Percentiles rank a stretch among this genome's conserved stretches.
These are phyloP conservation scores for Oxygymnocypris stewartii DNA, from an alignment of 2,113 vertebrate genomes.

Conservation along the genomic window DNA sequence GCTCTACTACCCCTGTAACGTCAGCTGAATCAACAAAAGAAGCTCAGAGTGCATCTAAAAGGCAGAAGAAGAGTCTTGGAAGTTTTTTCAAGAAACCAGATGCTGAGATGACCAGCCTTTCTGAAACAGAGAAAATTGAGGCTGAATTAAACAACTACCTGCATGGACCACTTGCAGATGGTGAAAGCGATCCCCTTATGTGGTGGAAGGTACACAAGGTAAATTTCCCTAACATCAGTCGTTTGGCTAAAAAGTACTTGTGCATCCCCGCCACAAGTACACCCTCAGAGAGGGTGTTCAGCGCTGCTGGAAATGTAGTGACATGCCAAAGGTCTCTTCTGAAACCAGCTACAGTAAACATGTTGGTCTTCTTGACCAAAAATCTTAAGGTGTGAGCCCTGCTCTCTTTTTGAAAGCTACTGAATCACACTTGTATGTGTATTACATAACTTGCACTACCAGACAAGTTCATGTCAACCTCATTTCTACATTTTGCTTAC, in stretches of 20 bases:
- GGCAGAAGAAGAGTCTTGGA: constrained; percentile 30
- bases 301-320: constrained; percentile 21
- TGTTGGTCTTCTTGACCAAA: constrained; percentile 16
- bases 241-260: background rate
- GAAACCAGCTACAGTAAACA: constrained; percentile 23
- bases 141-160: background rate
- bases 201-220: background rate
- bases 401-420: background rate
- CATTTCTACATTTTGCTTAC: background rate
- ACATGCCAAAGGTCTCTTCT: constrained; percentile 27
- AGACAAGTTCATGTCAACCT: too few relatives aligned
- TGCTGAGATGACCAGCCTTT: constrained; percentile 4
- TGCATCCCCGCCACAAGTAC: background rate
- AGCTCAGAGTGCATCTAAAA: constrained; percentile 13
- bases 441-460: too few relatives aligned
- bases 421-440: background rate
- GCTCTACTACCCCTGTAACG: background rate
- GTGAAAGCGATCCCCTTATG: background rate
- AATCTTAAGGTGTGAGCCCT: background rate
- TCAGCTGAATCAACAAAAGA: constrained; percentile 20
- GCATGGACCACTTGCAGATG: background rate
- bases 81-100: constrained; percentile 32
- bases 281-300: constrained; percentile 36
- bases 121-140: constrained; percentile 1
- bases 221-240: constrained; percentile 1